Percentiles rank a stretch among this genome's conserved stretches.
Evolutionary conservation across 2,888 invertebrate species (phyloP).

Genomic region (Leptopilina drosophilae): DNA sequence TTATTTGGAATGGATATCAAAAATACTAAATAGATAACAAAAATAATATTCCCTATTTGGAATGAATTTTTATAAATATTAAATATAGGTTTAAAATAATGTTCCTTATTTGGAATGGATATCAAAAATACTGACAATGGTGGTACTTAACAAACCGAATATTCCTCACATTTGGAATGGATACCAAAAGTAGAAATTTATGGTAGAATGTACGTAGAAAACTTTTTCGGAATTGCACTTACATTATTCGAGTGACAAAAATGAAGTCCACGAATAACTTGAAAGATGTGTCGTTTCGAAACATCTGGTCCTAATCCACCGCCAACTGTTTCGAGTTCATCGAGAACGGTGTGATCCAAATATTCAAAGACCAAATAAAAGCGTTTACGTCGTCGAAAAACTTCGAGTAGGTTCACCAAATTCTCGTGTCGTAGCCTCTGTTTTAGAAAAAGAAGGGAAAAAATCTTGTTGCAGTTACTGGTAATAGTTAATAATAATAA

Average conservation of each 20-base stretch:
- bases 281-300: conserved; percentile 87
- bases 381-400: conserved; percentile 89
- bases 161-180: too few species aligned
- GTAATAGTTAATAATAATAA: too few species aligned
- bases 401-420: conserved; percentile 92
- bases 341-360: conserved; percentile 90
- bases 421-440: conserved; percentile 93
- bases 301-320: conserved; percentile 86
- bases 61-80: too few species aligned
- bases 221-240: conserved; percentile 69
- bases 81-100: too few species aligned
- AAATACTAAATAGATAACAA: too few species aligned
- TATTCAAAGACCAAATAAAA: conserved; percentile 94
- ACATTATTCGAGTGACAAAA: conserved; percentile 92
- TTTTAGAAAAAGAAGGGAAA: not conserved
- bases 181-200: too few species aligned
- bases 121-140: too few species aligned
- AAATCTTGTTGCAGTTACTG: too few species aligned
- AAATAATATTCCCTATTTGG: too few species aligned
- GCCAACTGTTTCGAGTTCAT: conserved; percentile 87
- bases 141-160: too few species aligned
- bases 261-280: conserved; percentile 87
- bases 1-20: too few species aligned
- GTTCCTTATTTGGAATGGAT: too few species aligned
- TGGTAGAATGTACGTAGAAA: not conserved